Evolutionary conservation across 2,797 vertebrate species (phyloP), one percentile per base, ranked within the genome.

Genomic region (Enoplosus armatus): DNA sequence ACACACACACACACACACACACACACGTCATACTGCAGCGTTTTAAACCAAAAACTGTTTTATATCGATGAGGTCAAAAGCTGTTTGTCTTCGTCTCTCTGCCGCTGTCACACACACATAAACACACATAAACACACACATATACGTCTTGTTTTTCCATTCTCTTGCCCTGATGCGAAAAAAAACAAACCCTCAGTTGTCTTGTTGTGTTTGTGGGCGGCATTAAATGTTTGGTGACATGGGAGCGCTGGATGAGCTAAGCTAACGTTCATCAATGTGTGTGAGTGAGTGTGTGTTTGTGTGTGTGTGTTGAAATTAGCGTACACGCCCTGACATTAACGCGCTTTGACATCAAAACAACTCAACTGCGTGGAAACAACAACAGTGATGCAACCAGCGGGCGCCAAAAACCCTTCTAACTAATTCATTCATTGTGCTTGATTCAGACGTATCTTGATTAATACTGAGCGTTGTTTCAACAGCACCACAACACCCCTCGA

Each of bases 281-380:
- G 54, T 56, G 53, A n/a, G 33, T 54, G 71, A 24, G 48, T 43
- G n/a, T 51, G 8, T 58, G 70, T 47, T 22, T 45, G 31, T 59
- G 64, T 11, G 22, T 26, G 41, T 7, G 82, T 82, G 85, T 81
- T 63, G 81, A 85, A 83, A 82, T 70, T 1, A 18, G 2, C 15
- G 50, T 55, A 48, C 75, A 71, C 66, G 12, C 83, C 70, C 67
- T 68, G 69, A 71, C 70, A 33, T 71, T 48, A 72, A 76, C 75
- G 24, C 59, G 41, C 56, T 77, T 22, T 26, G 29, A 79, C 69
- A 79, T 83, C 59, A 75, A 51, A 80, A 82, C 61, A 71, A n/a
- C 50, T 12, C n/a, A n/a, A n/a, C 47, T 16, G 37, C 20, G 29
- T 66, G 50, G 66, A 66, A 43, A 37, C 76, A 75, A 81, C 47